Percentiles rank a stretch among this genome's conserved stretches.
phyloP scores from a whole-genome alignment of 2,113 vertebrate genomes.

The Limnothrissa miodon region DNA sequence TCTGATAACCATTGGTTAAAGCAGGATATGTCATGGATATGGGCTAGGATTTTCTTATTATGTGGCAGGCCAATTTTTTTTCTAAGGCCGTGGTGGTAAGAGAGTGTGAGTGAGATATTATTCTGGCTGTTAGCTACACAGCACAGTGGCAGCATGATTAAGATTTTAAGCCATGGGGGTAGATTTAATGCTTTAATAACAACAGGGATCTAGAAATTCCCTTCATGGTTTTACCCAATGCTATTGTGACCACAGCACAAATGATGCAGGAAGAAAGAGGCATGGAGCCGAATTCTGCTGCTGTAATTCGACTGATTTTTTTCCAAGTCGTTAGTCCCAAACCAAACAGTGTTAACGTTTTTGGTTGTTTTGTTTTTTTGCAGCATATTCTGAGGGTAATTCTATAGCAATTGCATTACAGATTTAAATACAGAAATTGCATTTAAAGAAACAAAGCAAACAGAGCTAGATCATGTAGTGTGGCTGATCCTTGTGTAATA shows the following conservation, averaged over 20 bases:
- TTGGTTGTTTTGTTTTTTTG: not conserved
- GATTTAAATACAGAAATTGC: not conserved
- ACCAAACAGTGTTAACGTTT: not conserved
- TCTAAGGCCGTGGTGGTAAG: not conserved
- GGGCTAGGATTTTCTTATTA: not conserved
- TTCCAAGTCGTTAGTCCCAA: not conserved
- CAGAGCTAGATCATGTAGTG: conserved; percentile 4
- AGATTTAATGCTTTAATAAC: conserved; percentile 39
- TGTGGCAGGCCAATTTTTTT: not conserved
- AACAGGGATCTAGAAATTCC: not conserved
- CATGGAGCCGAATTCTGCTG: not conserved
- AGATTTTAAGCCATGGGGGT: conserved; percentile 34
- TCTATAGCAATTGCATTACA: too few relatives aligned
- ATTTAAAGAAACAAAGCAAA: not conserved
- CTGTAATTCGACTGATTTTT: not conserved
- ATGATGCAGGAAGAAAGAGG: not conserved
- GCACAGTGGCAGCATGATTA: conserved; percentile 21
- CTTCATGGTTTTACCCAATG: not conserved
- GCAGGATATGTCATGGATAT: not conserved
- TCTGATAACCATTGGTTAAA: not conserved
- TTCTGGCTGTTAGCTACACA: conserved; percentile 28
- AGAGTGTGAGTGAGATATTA: conserved; percentile 16
- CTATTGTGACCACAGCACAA: not conserved
- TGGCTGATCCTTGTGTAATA: conserved; percentile 1
- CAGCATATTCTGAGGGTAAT: not conserved